Conservation (phyloP, 2,113 vertebrate species). For the Dipodomys ordii region DNA sequence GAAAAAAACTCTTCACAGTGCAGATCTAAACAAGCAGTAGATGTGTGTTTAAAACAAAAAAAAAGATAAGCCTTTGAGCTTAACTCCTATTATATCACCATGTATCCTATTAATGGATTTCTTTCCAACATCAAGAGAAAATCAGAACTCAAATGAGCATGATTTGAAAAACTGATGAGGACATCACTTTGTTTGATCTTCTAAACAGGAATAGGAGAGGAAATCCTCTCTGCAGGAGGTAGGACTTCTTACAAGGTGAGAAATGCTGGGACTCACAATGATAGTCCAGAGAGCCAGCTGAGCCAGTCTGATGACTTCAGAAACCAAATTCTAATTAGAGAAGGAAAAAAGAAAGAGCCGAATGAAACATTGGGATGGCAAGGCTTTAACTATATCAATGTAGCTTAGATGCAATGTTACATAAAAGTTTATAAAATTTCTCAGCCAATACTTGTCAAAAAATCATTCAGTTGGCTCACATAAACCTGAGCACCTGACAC, state of each 20-base stretch:
- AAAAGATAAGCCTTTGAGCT: background rate
- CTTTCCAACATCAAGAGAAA: background rate
- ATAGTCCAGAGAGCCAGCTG: background rate
- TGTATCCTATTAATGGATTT: background rate
- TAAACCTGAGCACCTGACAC: background rate
- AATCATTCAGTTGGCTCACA: background rate
- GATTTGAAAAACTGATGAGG: background rate
- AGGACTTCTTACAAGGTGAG: background rate
- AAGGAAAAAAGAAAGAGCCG: background rate
- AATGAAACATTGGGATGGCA: background rate
- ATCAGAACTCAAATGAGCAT: background rate
- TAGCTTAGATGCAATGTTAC: background rate
- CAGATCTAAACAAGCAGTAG: background rate
- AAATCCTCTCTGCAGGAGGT: background rate
- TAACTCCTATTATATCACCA: background rate
- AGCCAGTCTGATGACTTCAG: background rate
- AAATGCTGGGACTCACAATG: background rate
- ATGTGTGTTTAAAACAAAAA: background rate
- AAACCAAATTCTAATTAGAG: constrained; percentile 18
- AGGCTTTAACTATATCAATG: background rate
- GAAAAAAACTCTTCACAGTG: background rate
- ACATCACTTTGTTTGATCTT: constrained; percentile 54
- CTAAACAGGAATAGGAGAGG: background rate
- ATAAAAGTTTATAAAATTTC: background rate
- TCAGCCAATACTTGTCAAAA: background rate